Conservation (phyloP, 2,888 invertebrate genomes). For the Drosophila mulleri region DNA sequence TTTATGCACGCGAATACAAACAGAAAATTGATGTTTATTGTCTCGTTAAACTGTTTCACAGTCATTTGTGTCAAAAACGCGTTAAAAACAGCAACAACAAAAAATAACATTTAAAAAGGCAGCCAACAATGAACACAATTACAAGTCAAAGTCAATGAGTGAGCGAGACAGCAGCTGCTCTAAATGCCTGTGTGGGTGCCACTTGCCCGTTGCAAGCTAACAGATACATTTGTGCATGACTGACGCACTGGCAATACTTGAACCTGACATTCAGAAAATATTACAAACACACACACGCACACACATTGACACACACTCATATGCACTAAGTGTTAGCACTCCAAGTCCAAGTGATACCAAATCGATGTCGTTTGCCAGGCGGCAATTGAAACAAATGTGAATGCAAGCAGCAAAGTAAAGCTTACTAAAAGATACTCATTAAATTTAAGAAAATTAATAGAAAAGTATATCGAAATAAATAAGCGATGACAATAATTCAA, state of each 20-base stretch:
- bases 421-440: conserved; percentile 30
- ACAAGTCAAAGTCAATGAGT: conserved; percentile 72
- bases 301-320: conserved; percentile 1
- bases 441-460: background rate
- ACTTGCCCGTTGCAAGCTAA: conserved; percentile 31
- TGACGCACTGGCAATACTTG: conserved; percentile 68
- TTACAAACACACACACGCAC: conserved; percentile 9
- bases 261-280: conserved; percentile 75
- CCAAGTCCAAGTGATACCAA: conserved; percentile 50
- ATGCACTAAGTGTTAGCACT: conserved; percentile 60
- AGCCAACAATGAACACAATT: conserved; percentile 63
- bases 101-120: conserved; percentile 20
- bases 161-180: conserved; percentile 52
- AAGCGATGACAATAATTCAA: too few relatives aligned
- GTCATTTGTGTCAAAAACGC: conserved; percentile 35
- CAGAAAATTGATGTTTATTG: conserved; percentile 65
- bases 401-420: background rate
- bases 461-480: background rate
- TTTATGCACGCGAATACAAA: conserved; percentile 7
- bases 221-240: conserved; percentile 23
- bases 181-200: conserved; percentile 64
- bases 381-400: conserved; percentile 47
- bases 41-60: conserved; percentile 40
- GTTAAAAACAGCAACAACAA: conserved; percentile 23
- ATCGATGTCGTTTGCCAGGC: conserved; percentile 49